Conservation (phyloP, 2,797 vertebrate genomes). For the Limnodromus scolopaceus region DNA sequence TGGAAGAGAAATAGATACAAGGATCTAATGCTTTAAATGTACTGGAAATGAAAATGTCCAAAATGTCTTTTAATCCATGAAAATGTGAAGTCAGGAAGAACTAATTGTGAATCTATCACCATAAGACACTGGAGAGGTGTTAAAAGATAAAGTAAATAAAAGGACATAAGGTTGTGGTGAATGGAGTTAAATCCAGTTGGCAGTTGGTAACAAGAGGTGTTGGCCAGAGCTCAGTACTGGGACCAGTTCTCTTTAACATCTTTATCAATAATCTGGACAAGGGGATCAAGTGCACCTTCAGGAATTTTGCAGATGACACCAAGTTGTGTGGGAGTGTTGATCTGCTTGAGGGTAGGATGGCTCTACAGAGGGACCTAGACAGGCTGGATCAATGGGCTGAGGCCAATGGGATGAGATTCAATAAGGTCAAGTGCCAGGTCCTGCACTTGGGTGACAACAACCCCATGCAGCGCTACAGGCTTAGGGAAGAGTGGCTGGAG, state of each 20-base stretch:
- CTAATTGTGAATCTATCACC: neutral
- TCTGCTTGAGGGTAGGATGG: neutral
- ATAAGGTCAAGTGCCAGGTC: neutral
- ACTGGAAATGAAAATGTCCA: neutral
- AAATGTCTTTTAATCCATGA: neutral
- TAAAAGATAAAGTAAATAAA: neutral
- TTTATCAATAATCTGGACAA: neutral
- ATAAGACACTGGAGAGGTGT: neutral
- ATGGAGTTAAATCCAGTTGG: neutral
- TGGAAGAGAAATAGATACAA: neutral
- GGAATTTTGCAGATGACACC: neutral
- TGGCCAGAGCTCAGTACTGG: neutral
- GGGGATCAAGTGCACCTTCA: neutral
- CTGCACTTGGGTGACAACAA: neutral
- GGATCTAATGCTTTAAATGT: neutral
- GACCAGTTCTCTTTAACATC: neutral
- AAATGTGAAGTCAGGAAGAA: neutral
- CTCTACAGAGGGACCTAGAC: neutral
- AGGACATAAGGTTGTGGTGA: neutral
- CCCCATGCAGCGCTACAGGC: neutral
- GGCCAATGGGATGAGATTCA: neutral
- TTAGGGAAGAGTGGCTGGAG: neutral
- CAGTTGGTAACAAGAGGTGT: neutral
- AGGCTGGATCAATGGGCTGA: neutral
- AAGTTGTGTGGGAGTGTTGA: neutral